These are phyloP conservation scores for Procambarus clarkii DNA, from an alignment of 1,140 invertebrate species.

Conservation along the genomic window DNA sequence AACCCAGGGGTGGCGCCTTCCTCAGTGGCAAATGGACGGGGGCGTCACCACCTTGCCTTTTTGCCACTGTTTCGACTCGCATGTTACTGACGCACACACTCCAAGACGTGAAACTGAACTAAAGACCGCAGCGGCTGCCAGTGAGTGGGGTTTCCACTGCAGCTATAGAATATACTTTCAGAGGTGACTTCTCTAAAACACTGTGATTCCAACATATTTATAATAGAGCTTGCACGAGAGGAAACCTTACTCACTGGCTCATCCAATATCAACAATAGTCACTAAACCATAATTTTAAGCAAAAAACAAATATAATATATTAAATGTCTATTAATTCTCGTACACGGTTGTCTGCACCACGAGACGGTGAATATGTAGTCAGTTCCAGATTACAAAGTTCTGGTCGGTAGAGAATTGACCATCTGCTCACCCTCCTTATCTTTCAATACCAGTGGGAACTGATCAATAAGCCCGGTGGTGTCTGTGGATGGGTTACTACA, in stretches of 20 bases:
- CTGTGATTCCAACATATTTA: too few relatives aligned
- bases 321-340: too few relatives aligned
- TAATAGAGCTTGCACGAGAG: not conserved
- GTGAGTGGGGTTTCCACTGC: not conserved
- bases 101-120: not conserved
- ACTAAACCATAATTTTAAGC: not conserved
- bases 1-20: not conserved
- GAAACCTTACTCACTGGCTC: not conserved
- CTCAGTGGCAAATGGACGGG: not conserved
- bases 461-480: constrained; percentile 38
- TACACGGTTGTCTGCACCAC: not conserved
- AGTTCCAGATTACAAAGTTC: too few relatives aligned
- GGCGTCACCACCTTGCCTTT: not conserved
- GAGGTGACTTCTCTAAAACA: too few relatives aligned
- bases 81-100: not conserved
- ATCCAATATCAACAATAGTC: not conserved
- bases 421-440: constrained; percentile 46
- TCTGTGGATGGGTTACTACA: not conserved
- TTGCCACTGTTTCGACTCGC: not conserved
- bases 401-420: not conserved
- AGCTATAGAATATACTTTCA: not conserved
- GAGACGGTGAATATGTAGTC: too few relatives aligned
- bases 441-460: constrained; percentile 4
- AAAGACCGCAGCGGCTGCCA: not conserved
- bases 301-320: not conserved